Conservation (phyloP, 2,113 vertebrate species). For the Herpetotheres cachinnans region DNA sequence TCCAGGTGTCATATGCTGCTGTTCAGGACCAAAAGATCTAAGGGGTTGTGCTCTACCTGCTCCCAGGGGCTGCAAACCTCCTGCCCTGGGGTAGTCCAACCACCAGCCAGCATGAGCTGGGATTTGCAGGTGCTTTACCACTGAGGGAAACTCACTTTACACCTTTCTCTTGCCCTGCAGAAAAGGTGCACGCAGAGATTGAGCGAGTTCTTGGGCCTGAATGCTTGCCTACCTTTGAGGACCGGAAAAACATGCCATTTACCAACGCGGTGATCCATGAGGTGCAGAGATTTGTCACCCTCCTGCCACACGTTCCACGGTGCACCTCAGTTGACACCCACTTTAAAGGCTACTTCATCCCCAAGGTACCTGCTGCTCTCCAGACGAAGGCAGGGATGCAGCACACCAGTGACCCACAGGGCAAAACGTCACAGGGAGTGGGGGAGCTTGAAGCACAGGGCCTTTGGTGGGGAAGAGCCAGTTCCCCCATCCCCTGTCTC, state of each 20-base stretch:
- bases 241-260: constrained; percentile 67
- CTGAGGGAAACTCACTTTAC: not conserved
- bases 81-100: not conserved
- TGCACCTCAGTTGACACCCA: not conserved
- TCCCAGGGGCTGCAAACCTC: not conserved
- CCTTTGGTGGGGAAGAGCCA: not conserved
- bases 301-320: constrained; percentile 60
- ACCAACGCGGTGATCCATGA: constrained; percentile 80
- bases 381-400: not conserved
- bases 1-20: not conserved
- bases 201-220: not conserved
- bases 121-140: not conserved
- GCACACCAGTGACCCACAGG: not conserved
- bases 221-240: constrained; percentile 19
- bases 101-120: not conserved
- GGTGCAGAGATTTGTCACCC: constrained; percentile 79
- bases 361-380: constrained; percentile 39
- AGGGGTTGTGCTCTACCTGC: not conserved
- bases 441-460: not conserved
- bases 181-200: constrained; percentile 45
- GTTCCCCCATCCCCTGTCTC: not conserved
- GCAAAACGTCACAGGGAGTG: not conserved
- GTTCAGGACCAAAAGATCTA: not conserved
- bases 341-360: constrained; percentile 60
- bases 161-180: not conserved